These are phyloP conservation scores for Smittia sp. DNA, from an alignment of 2,888 invertebrate species.

Conservation along the genomic window DNA sequence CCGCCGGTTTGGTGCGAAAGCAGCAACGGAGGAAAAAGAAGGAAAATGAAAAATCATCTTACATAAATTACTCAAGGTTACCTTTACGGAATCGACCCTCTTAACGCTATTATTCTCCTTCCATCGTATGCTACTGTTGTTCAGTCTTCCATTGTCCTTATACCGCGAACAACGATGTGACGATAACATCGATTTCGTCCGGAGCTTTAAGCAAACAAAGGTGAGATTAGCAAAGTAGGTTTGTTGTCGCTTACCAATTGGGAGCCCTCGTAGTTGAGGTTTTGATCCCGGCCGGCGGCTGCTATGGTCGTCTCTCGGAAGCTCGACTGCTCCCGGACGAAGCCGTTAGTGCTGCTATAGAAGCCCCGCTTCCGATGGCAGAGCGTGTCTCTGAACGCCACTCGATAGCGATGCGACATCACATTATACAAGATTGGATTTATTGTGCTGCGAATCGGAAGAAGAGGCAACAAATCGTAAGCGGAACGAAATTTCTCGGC, in stretches of 20 bases:
- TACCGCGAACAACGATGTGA: constrained; percentile 26
- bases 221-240: background rate
- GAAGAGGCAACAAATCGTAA: background rate
- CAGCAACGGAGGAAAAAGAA: background rate
- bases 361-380: constrained; percentile 59
- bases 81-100: constrained; percentile 36
- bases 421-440: constrained; percentile 86
- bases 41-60: constrained; percentile 16
- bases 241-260: constrained; percentile 43
- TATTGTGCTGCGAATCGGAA: constrained; percentile 67
- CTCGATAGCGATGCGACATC: constrained; percentile 73
- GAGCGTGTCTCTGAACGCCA: constrained; percentile 72
- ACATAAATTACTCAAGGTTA: constrained; percentile 7
- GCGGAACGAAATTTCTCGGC: too few species aligned
- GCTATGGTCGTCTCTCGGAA: constrained; percentile 61
- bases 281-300: constrained; percentile 46
- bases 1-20: background rate
- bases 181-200: constrained; percentile 26
- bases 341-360: constrained; percentile 54
- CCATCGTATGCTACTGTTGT: constrained; percentile 34
- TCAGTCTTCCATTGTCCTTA: constrained; percentile 38
- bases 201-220: constrained; percentile 19
- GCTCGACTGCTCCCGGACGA: constrained; percentile 61
- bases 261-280: constrained; percentile 45
- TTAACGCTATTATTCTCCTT: constrained; percentile 32